These are phyloP conservation scores for Microcebus ravelobensis DNA, from an alignment of 2,113 vertebrate species.

Conservation along the genomic window DNA sequence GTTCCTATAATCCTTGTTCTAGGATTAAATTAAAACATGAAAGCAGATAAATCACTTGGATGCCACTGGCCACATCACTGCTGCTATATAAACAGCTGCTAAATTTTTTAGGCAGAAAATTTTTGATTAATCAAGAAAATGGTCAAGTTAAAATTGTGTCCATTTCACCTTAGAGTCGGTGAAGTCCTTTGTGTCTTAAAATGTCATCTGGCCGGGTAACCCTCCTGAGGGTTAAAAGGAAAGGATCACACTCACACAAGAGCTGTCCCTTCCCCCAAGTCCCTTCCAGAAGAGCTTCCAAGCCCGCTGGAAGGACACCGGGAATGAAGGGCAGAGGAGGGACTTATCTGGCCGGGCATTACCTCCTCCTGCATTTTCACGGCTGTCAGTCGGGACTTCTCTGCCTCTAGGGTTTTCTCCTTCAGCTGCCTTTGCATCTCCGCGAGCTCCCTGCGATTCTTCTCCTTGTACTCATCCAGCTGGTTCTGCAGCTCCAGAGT, in stretches of 20 bases:
- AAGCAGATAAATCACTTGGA: background rate
- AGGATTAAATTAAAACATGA: background rate
- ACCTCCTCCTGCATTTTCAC: conserved; percentile 94
- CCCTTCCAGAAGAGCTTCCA: background rate
- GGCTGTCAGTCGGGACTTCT: conserved; percentile 86
- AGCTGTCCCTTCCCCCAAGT: too few relatives aligned
- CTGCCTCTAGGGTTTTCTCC: conserved; percentile 91
- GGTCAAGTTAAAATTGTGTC: background rate
- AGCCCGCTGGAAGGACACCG: fast-evolving
- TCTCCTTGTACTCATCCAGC: conserved; percentile 95
- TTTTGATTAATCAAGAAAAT: background rate
- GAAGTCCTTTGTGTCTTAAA: background rate
- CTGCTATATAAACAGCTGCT: background rate
- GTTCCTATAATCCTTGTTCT: background rate
- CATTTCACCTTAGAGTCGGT: background rate
- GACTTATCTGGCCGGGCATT: conserved; percentile 26
- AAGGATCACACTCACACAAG: background rate
- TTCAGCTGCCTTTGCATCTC: conserved; percentile 93
- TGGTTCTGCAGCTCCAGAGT: conserved; percentile 94
- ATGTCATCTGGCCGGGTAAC: background rate
- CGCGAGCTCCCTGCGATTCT: conserved; percentile 90
- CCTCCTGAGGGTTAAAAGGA: background rate
- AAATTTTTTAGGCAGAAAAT: background rate
- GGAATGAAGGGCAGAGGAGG: background rate
- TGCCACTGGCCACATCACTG: background rate